Evolutionary conservation across 2,888 invertebrate species (phyloP), one percentile per base, ranked within the genome.

Genomic region (Thecocarcelia acutangulata): DNA sequence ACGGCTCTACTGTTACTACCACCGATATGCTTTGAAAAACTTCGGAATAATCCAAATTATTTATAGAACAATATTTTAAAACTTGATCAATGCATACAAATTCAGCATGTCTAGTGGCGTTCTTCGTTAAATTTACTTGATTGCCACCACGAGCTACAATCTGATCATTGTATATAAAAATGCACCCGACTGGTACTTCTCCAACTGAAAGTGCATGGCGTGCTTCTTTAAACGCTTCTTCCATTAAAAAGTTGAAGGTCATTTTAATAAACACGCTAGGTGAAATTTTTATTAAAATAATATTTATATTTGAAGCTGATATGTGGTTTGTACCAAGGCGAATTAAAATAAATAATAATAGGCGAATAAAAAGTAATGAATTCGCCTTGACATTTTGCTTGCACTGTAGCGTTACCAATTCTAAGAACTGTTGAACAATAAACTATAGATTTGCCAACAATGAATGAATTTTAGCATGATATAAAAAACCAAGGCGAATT

Each of bases 171-270:
- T 93, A 93, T 17, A 97, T 93, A 88, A 99, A 96, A 59, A 99
- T 94, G 92, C 99, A 99, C 2, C 99, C 99, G 13, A 99, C 98
- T 8, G 99, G 99, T 37, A 99, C 99, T 93, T 99, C 99, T 83
- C 97, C 95, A 3, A 91, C 92, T 74, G 91, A 89, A 78, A 88
- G 85, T 21, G 98, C 98, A 88, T 95, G 93, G 78, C 93, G 91
- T 0, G 98, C 99, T 88, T 94, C 92, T 63, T 92, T 91, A 86
- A 97, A 93, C 12, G 97, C 96, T 87, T 93, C 92, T 82, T 93
- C 92, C 96, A 97, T 33, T 96, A 91, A 93, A 95, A 72, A 92
- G 84, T 68, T 91, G 87, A 87, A 88, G 4, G 5, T 33, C 33
- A 33, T 8, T 1, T 33, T 33, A 24, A 24, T 24, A n/a, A n/a